Evolutionary conservation across 2,888 invertebrate species (phyloP).

Genomic region (Caenorhabditis panamensis): DNA sequence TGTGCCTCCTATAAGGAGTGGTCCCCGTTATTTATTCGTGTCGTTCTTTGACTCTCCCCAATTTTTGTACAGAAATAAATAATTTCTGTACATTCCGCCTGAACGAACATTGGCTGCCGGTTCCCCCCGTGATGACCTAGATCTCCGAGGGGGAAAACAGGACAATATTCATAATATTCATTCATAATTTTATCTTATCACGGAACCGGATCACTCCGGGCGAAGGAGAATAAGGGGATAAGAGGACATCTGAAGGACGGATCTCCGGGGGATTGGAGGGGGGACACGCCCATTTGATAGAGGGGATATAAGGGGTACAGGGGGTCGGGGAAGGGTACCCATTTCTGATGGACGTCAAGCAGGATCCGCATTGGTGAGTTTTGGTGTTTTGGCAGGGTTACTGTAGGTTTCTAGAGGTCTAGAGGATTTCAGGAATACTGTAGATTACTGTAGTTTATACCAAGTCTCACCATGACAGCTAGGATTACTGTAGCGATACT

Average conservation of each 20-base stretch:
- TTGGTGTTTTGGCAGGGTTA: background rate
- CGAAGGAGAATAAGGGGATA: too few relatives aligned
- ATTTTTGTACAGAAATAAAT: too few relatives aligned
- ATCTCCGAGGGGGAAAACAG: slow-evolving; percentile 1
- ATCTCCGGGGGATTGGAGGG: slow-evolving; percentile 17
- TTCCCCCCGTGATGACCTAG: slow-evolving; percentile 40
- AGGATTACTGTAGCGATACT: too few relatives aligned
- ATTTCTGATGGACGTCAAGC: slow-evolving; percentile 40
- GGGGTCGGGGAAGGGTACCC: background rate
- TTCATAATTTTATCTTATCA: slow-evolving; percentile 11
- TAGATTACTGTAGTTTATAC: background rate
- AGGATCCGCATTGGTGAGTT: slow-evolving; percentile 51
- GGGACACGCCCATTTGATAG: slow-evolving; percentile 31
- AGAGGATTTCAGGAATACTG: background rate
- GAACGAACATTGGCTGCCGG: too few relatives aligned
- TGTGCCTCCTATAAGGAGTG: too few relatives aligned
- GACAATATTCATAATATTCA: too few relatives aligned
- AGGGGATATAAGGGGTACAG: slow-evolving; percentile 32
- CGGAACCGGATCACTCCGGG: background rate
- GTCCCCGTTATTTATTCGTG: too few relatives aligned
- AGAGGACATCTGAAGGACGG: background rate
- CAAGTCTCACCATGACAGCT: too few relatives aligned
- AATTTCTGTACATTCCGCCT: too few relatives aligned
- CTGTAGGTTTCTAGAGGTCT: background rate
- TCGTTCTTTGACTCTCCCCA: too few relatives aligned